A percentile compares a stretch with the other conserved stretches of the same genome.
Conservation (phyloP, 2,797 vertebrate genomes). For the Peromyscus attwateri region DNA sequence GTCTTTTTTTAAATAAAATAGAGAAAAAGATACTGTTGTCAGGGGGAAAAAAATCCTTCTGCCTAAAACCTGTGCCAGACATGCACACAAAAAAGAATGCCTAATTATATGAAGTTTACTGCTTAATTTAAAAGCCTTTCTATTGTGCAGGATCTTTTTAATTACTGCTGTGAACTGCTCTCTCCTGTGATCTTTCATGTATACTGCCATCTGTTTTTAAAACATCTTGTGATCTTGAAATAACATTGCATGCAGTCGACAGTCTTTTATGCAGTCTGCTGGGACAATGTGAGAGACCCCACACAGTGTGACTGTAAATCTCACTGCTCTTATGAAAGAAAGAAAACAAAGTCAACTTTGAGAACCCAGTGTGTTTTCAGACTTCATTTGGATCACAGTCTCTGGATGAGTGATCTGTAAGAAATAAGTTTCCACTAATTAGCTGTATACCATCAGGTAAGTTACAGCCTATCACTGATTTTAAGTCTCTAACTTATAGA, state of each 20-base stretch:
- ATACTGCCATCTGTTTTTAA: constrained; percentile 76
- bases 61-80: constrained; percentile 72
- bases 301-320: constrained; percentile 66
- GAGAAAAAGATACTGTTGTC: constrained; percentile 23
- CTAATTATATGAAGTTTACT: constrained; percentile 80
- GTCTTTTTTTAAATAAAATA: neutral
- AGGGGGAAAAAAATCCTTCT: neutral
- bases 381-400: constrained; percentile 24
- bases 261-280: constrained; percentile 57
- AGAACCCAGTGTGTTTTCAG: constrained; percentile 55
- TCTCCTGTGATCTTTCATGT: constrained; percentile 75
- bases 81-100: constrained; percentile 69
- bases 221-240: constrained; percentile 78
- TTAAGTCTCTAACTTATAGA: constrained; percentile 14
- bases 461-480: neutral
- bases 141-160: constrained; percentile 80
- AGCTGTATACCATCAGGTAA: neutral
- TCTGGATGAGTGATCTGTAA: constrained; percentile 41
- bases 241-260: constrained; percentile 52
- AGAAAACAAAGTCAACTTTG: constrained; percentile 66
- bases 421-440: constrained; percentile 58
- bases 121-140: constrained; percentile 82
- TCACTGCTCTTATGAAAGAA: constrained; percentile 42
- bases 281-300: constrained; percentile 68
- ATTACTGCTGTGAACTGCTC: constrained; percentile 74